These are phyloP conservation scores for Troglohyphantes excavatus DNA, from an alignment of 2,888 invertebrate genomes.

Conservation along the genomic window DNA sequence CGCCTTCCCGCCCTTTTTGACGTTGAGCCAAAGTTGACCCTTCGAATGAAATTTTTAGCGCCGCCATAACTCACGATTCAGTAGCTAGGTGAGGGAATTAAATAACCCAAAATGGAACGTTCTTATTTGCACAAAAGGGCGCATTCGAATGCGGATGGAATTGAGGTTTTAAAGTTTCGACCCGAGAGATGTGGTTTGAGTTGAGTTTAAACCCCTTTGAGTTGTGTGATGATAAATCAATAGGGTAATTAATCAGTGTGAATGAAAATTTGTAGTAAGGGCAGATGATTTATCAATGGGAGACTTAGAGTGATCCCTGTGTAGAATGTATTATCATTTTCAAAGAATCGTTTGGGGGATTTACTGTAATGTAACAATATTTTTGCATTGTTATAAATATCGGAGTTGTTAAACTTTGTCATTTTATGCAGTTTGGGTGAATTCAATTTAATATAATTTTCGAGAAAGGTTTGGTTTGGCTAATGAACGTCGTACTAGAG, in stretches of 20 bases:
- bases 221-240: slow-evolving; percentile 21
- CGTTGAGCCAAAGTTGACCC: slow-evolving; percentile 37
- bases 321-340: slow-evolving; percentile 15
- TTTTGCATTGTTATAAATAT: too few relatives aligned
- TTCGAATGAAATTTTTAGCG: slow-evolving; percentile 59
- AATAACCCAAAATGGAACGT: slow-evolving; percentile 44
- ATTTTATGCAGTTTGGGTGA: too few relatives aligned
- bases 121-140: slow-evolving; percentile 1
- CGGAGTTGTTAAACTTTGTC: too few relatives aligned
- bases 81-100: slow-evolving; percentile 31
- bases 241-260: slow-evolving; percentile 39
- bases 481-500: too few relatives aligned
- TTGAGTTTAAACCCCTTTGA: neutral
- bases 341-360: neutral
- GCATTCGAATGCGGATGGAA: neutral
- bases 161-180: neutral
- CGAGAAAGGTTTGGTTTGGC: too few relatives aligned
- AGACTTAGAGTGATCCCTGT: neutral
- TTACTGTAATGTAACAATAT: neutral
- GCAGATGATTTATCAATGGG: slow-evolving; percentile 25
- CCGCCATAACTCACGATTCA: slow-evolving; percentile 38
- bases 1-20: slow-evolving; percentile 39
- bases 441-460: too few relatives aligned
- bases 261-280: slow-evolving; percentile 12
- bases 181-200: neutral